These are phyloP conservation scores for Eumerus sabulonum DNA, from an alignment of 2,888 invertebrate genomes.

Conservation along the genomic window DNA sequence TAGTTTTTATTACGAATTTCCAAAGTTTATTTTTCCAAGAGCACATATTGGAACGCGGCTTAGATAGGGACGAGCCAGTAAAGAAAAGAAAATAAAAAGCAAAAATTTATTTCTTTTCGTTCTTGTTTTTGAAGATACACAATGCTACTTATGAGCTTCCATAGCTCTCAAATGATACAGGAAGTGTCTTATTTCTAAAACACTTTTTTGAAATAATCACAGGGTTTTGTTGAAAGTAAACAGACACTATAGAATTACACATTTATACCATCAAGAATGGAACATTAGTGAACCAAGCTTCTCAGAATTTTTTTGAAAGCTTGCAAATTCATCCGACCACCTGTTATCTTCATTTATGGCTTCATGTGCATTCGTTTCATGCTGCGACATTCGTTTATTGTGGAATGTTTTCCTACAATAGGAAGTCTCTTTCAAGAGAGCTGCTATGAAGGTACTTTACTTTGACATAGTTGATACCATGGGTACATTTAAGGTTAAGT, in stretches of 20 bases:
- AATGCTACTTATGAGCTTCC: conserved; percentile 26
- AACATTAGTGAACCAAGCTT: conserved; percentile 12
- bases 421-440: conserved; percentile 15
- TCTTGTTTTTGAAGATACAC: conserved; percentile 31
- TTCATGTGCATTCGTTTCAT: conserved; percentile 12
- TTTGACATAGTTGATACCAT: neutral
- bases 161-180: conserved; percentile 32
- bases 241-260: conserved; percentile 4
- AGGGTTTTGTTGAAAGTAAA: conserved; percentile 15
- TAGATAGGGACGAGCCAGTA: conserved; percentile 7
- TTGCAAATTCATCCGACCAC: conserved; percentile 53
- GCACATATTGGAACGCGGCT: conserved; percentile 5
- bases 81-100: neutral
- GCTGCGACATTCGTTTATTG: conserved; percentile 28
- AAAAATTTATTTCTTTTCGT: neutral
- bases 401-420: conserved; percentile 22
- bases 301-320: conserved; percentile 53
- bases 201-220: conserved; percentile 29
- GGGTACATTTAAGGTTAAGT: neutral
- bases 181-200: conserved; percentile 61
- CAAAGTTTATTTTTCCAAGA: conserved; percentile 41
- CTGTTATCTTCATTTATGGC: conserved; percentile 30
- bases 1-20: conserved; percentile 10
- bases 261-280: neutral
- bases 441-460: neutral